These are phyloP conservation scores for Macrotis lagotis DNA, from an alignment of 2,113 vertebrate species.

Conservation along the genomic window DNA sequence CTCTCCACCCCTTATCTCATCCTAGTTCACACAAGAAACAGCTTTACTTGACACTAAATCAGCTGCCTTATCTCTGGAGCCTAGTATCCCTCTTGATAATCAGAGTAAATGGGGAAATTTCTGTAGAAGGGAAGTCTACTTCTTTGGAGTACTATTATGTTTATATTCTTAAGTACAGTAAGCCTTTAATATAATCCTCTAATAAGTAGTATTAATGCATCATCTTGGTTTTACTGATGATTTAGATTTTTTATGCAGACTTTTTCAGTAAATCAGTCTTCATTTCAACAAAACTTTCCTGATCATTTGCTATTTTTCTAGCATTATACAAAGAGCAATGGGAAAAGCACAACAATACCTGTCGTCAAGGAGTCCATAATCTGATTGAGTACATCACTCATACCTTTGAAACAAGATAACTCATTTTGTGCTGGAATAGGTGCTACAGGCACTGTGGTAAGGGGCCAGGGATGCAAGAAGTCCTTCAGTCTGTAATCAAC, in stretches of 20 bases:
- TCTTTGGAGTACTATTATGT: not conserved
- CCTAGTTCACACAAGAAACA: not conserved
- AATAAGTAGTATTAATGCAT: not conserved
- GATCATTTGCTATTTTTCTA: not conserved
- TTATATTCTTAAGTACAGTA: not conserved
- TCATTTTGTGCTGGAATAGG: not conserved
- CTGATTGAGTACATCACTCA: not conserved
- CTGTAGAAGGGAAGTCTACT: not conserved
- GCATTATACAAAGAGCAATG: not conserved
- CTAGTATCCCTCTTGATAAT: not conserved
- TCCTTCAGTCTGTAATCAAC: not conserved
- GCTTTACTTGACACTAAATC: not conserved
- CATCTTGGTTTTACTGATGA: not conserved
- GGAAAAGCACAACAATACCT: not conserved
- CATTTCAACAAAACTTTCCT: not conserved
- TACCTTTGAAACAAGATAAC: not conserved
- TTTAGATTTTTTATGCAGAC: not conserved
- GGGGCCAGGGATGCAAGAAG: not conserved
- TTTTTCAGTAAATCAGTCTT: not conserved
- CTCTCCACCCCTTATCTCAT: not conserved
- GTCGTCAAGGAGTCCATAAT: not conserved
- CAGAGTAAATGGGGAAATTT: not conserved
- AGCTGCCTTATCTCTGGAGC: not conserved
- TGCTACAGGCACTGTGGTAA: not conserved
- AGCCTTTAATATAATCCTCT: not conserved